These are phyloP conservation scores for Laticauda laticaudata DNA, from an alignment of 2,113 vertebrate genomes.

Conservation along the genomic window DNA sequence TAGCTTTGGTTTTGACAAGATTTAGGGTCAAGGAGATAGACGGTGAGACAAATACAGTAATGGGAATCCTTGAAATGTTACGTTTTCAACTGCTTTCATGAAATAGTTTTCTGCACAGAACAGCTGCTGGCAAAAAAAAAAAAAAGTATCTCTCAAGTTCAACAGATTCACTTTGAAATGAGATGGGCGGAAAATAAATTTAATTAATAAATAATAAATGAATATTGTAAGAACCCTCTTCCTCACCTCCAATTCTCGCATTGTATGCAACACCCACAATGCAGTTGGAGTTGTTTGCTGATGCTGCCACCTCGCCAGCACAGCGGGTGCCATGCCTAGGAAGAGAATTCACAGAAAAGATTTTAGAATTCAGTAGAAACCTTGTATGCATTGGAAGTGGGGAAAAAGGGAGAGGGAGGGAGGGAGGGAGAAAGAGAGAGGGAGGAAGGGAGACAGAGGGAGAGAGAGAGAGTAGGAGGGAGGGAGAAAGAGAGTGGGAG, in stretches of 20 bases:
- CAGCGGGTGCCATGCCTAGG: slow-evolving; percentile 89
- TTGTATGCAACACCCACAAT: slow-evolving; percentile 91
- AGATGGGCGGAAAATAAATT: background rate
- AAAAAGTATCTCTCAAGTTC: background rate
- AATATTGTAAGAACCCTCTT: background rate
- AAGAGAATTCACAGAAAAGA: background rate
- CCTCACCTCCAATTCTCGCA: slow-evolving; percentile 87
- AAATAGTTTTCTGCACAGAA: too few species aligned
- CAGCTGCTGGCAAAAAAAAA: too few species aligned
- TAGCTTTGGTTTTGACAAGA: too few species aligned
- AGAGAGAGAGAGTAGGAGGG: too few species aligned
- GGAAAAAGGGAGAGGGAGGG: too few species aligned
- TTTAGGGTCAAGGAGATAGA: background rate
- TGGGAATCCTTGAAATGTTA: background rate
- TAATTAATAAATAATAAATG: background rate
- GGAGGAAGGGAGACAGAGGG: too few species aligned
- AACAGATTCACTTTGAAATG: background rate
- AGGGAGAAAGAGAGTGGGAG: too few species aligned
- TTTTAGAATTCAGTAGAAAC: accelerated
- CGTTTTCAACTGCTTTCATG: background rate
- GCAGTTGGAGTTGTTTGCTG: slow-evolving; percentile 89
- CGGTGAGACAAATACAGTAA: background rate
- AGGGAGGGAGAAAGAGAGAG: background rate
- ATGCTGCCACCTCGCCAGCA: slow-evolving; percentile 88
- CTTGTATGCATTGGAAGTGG: background rate